Base-by-base conservation (phyloP, 2,888 invertebrate genomes). In the Keiferia lycopersicella region DNA sequence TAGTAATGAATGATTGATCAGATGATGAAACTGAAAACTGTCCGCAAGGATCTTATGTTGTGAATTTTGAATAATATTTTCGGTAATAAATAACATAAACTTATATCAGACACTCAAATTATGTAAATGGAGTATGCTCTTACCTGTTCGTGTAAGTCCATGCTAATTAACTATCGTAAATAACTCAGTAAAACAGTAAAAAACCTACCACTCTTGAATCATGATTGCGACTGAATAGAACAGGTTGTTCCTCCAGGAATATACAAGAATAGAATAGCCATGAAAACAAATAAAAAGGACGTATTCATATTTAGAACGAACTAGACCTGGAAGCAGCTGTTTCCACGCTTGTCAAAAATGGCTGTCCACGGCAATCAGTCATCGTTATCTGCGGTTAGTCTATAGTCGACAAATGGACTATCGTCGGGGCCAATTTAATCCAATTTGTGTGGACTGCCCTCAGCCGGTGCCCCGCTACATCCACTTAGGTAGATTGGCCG, bases 391-490 rank as follows among this genome's bases (percentile, higher is more conserved):
- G 65, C 72, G 73, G 75, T 58, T 61, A 22, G 61, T 11, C 34
- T 26, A 50, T 61, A 22, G 50, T 10, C 34, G 16, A 50, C 61
- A 50, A 61, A 61, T 61, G 48, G 18, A 50, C 61, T 61, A 50
- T 61, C 78, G 73, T 76, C 72, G 73, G 73, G 61, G 12, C 71
- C 50, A 61, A 61, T 61, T 61, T 61, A 48, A 50, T 61, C 34
- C 61, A 61, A 61, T 61, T 61, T 45, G 30, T 53, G 56, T 26
- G 34, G 20, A 50, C 39, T 22, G 20, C 38, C 22, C 56, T 56
- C n/a, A 38, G 59, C 59, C 56, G 30, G 7, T 56, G n/a, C 50
- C 61, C 34, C 16, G 34, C 16, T 41, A 30, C 50, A 30, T 61
- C 61, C 61, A 61, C 61, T 61, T 61, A 61, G 16, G 16, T 50